These are phyloP conservation scores for Gallinago stenura DNA, from an alignment of 2,797 vertebrate species.

Conservation along the genomic window DNA sequence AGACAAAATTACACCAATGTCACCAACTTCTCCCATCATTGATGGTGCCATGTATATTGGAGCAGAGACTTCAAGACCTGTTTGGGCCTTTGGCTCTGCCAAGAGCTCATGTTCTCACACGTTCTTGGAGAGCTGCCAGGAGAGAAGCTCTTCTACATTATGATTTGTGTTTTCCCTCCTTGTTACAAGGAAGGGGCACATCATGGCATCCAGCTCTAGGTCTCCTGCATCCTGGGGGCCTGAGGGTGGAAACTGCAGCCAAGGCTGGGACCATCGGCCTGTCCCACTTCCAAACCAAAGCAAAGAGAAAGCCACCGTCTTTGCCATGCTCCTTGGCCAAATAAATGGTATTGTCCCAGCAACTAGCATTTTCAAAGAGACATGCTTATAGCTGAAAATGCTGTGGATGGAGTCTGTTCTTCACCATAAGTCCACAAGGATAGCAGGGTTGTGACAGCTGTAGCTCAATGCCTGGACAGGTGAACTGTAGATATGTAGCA, in stretches of 20 bases:
- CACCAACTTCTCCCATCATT: not conserved
- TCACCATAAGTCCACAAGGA: not conserved
- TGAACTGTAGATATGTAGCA: not conserved
- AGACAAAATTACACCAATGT: not conserved
- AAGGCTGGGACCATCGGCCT: not conserved
- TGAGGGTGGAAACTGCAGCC: not conserved
- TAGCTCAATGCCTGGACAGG: not conserved
- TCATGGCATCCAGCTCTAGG: accelerated
- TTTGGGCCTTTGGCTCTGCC: not conserved
- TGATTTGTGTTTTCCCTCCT: not conserved
- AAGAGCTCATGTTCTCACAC: accelerated
- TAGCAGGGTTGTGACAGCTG: not conserved
- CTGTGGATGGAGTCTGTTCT: not conserved
- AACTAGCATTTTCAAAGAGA: not conserved
- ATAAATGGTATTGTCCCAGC: not conserved
- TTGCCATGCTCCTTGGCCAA: not conserved
- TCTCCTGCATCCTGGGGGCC: not conserved
- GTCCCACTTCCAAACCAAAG: not conserved
- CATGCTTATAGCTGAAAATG: not conserved
- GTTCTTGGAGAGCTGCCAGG: not conserved
- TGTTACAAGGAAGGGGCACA: not conserved
- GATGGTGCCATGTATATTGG: not conserved
- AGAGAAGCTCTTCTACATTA: not conserved
- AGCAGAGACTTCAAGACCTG: not conserved
- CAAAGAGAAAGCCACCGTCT: not conserved